Evolutionary conservation across 2,797 vertebrate species (phyloP).

Genomic region (Anguilla obscura): DNA sequence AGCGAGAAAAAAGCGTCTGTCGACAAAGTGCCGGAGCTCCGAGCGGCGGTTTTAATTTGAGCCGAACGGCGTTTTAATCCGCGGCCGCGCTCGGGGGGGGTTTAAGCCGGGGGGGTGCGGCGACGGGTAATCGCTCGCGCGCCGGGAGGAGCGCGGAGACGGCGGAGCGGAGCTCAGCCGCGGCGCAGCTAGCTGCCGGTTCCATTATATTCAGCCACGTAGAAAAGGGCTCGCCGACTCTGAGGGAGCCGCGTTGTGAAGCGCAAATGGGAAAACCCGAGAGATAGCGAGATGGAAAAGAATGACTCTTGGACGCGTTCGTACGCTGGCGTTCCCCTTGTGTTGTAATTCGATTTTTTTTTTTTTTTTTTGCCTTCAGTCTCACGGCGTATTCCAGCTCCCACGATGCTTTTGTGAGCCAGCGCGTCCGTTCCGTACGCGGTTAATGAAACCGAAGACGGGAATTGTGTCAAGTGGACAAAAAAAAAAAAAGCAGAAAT

Average conservation of each 20-base stretch:
- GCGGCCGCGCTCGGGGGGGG: background rate
- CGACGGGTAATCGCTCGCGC: background rate
- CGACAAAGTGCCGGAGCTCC: background rate
- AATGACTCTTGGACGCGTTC: background rate
- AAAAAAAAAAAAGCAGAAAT: background rate
- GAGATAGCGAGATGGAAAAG: background rate
- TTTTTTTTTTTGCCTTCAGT: background rate
- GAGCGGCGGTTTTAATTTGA: slow-evolving; percentile 7
- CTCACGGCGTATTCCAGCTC: background rate
- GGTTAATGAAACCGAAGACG: background rate
- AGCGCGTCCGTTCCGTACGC: background rate
- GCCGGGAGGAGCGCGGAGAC: background rate
- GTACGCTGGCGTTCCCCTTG: background rate
- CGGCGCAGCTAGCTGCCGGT: background rate
- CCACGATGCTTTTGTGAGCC: background rate
- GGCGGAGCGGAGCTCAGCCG: background rate
- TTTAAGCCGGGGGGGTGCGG: background rate
- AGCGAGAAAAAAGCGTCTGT: background rate
- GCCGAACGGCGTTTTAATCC: background rate
- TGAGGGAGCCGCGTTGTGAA: background rate
- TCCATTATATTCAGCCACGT: background rate
- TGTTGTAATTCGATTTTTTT: too few species aligned
- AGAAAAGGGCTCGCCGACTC: background rate
- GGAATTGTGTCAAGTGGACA: background rate
- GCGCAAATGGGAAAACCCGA: background rate